These are phyloP conservation scores for Neuroterus valhalla DNA, from an alignment of 1,140 invertebrate species.

Conservation along the genomic window DNA sequence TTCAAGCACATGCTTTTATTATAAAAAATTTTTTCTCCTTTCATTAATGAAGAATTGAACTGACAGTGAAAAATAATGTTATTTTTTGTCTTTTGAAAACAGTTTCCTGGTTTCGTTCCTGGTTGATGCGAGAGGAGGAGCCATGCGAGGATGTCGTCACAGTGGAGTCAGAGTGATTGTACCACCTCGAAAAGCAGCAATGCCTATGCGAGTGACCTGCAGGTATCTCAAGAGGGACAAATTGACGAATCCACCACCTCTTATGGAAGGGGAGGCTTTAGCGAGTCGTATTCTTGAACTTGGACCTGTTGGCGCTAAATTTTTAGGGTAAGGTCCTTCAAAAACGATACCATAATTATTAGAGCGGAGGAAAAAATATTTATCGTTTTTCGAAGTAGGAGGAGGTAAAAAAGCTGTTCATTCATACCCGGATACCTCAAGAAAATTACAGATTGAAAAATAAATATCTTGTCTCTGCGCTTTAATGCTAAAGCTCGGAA, in stretches of 20 bases:
- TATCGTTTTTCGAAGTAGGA: no score
- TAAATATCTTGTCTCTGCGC: no score
- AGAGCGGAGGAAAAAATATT: no score
- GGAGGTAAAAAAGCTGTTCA: no score
- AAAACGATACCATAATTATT: no score
- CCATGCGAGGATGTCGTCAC: conserved; percentile 96
- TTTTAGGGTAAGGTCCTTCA: conserved; percentile 86
- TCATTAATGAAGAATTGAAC: not conserved
- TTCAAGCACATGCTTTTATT: conserved; percentile 45
- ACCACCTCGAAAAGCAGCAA: conserved; percentile 92
- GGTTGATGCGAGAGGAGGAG: conserved; percentile 96
- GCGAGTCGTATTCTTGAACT: conserved; percentile 94
- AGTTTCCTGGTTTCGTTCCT: conserved; percentile 98
- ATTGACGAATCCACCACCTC: conserved; percentile 88
- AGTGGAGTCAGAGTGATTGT: conserved; percentile 96
- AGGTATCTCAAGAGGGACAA: conserved; percentile 89
- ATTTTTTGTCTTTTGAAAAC: conserved; percentile 46
- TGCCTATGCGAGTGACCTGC: conserved; percentile 95
- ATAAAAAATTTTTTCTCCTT: conserved; percentile 18
- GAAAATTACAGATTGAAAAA: no score
- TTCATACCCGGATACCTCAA: no score
- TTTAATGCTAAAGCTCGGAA: no score
- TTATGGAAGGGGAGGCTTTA: conserved; percentile 97
- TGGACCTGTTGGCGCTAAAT: conserved; percentile 95
- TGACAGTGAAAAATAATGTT: conserved; percentile 6